Percentiles rank a stretch among this genome's conserved stretches.
phyloP scores from a whole-genome alignment of 2,888 invertebrate genomes.

The Tinea trinotella region DNA sequence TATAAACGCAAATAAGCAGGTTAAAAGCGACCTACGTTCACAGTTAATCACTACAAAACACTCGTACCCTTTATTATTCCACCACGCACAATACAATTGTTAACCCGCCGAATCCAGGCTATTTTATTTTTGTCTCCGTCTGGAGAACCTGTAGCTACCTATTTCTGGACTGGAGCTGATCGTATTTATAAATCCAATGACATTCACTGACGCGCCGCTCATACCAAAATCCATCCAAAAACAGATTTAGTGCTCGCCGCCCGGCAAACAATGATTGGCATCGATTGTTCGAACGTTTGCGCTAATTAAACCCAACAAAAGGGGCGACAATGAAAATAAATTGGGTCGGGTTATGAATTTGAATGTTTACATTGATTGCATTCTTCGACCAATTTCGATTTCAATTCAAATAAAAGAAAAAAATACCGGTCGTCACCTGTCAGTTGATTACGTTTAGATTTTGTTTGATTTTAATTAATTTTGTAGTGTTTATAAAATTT shows the following conservation, averaged over 20 bases:
- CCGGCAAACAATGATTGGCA: conserved; percentile 57
- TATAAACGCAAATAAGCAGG: conserved; percentile 33
- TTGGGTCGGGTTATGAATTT: neutral
- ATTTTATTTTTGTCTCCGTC: conserved; percentile 72
- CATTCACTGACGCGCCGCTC: conserved; percentile 69
- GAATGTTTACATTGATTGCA: neutral
- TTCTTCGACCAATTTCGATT: neutral
- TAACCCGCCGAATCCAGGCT: conserved; percentile 65
- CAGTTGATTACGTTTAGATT: neutral
- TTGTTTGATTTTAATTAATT: neutral
- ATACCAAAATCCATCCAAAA: conserved; percentile 72
- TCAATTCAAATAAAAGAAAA: neutral
- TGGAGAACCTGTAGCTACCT: conserved; percentile 74
- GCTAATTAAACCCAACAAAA: conserved; percentile 33
- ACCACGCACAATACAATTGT: conserved; percentile 62
- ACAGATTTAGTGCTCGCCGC: conserved; percentile 59
- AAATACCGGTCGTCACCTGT: neutral
- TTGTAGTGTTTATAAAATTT: conserved; percentile 9
- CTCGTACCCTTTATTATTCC: conserved; percentile 36
- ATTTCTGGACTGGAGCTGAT: conserved; percentile 70
- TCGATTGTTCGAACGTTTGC: conserved; percentile 51
- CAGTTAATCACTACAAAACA: conserved; percentile 31
- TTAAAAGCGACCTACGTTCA: conserved; percentile 33
- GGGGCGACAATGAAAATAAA: conserved; percentile 4
- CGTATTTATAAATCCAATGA: conserved; percentile 73